Evolutionary conservation across 1,140 invertebrate species (phyloP).

Genomic region (Plutomurus gul): DNA sequence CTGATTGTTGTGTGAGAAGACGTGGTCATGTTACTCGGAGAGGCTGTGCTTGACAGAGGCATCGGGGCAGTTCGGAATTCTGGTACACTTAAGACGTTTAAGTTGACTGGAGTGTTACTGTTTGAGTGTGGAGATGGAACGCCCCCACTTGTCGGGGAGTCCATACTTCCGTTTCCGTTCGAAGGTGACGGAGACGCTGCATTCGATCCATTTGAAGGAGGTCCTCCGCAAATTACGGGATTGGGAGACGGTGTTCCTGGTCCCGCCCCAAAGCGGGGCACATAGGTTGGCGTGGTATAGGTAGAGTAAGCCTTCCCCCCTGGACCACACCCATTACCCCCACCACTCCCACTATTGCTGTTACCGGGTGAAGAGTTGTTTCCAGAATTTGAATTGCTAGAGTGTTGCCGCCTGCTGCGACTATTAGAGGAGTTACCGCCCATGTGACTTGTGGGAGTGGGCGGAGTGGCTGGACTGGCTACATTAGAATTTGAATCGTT

Average conservation of each 20-base stretch:
- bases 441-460: conserved; percentile 32
- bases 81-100: neutral
- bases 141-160: conserved; percentile 36
- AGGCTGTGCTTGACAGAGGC: neutral
- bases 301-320: neutral
- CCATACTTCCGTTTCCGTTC: neutral
- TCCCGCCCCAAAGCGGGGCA: conserved; percentile 34
- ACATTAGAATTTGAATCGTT: conserved; percentile 43
- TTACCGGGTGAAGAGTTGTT: neutral
- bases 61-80: neutral
- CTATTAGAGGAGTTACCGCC: neutral
- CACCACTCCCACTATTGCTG: neutral
- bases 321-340: neutral
- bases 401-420: neutral
- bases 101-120: neutral
- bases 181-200: conserved; percentile 9
- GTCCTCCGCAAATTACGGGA: neutral
- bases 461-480: conserved; percentile 43
- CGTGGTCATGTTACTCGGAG: neutral
- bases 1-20: too few species aligned
- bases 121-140: conserved; percentile 39
- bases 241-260: conserved; percentile 39
- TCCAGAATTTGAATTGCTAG: neutral
- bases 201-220: conserved; percentile 32
- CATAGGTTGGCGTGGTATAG: conserved; percentile 28